phyloP scores from a whole-genome alignment of 2,113 vertebrate genomes.

The Oreotragus oreotragus region DNA sequence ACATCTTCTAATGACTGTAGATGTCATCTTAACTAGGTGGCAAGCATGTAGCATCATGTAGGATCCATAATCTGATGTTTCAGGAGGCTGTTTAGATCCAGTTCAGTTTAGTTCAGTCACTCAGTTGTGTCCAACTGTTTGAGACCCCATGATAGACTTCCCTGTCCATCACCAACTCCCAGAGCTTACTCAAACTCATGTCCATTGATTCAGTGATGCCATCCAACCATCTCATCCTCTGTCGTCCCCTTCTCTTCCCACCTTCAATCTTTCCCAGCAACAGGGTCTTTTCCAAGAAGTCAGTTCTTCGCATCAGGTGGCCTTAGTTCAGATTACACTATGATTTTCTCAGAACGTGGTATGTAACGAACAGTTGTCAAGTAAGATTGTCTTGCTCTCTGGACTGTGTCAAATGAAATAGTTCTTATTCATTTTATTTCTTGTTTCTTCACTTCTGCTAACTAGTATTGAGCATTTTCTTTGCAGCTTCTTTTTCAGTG shows the following conservation, averaged over 20 bases:
- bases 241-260: background rate
- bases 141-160: background rate
- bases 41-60: background rate
- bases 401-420: slow-evolving; percentile 61
- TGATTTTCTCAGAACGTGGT: background rate
- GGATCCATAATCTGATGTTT: background rate
- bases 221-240: background rate
- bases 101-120: background rate
- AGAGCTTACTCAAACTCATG: background rate
- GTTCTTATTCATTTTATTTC: slow-evolving; percentile 73
- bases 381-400: slow-evolving; percentile 64
- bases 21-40: background rate
- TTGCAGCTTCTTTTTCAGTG: slow-evolving; percentile 83
- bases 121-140: background rate
- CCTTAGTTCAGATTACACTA: background rate
- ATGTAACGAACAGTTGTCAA: background rate
- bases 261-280: background rate
- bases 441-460: slow-evolving; percentile 76
- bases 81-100: background rate
- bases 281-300: background rate
- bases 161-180: background rate
- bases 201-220: background rate
- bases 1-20: background rate
- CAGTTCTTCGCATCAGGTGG: background rate
- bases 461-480: slow-evolving; percentile 85